Percentiles rank a stretch among this genome's conserved stretches.
phyloP scores from a whole-genome alignment of 2,797 vertebrate genomes.

The Sebastiscus tertius region DNA sequence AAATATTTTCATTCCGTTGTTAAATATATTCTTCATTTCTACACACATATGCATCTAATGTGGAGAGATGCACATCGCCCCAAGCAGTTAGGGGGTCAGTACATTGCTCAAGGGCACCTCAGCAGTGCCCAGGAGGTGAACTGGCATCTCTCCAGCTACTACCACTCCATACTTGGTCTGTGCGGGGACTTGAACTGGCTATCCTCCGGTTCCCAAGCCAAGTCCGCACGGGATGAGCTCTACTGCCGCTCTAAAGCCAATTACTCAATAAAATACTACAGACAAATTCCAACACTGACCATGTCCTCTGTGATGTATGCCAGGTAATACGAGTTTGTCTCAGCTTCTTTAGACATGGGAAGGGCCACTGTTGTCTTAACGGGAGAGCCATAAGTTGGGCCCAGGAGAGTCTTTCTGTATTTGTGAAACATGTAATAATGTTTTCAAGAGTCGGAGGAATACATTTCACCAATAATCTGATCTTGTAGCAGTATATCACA shows the following conservation, averaged over 20 bases:
- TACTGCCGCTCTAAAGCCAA: not conserved
- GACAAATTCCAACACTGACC: conserved; percentile 74
- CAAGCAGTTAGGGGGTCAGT: no score
- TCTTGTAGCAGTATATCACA: conserved; percentile 4
- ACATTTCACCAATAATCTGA: not conserved
- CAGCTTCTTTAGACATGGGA: conserved; percentile 52
- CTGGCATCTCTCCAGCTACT: not conserved
- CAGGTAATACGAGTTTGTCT: conserved; percentile 80
- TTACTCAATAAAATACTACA: not conserved
- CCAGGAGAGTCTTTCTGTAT: conserved; percentile 89
- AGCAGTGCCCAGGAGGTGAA: not conserved
- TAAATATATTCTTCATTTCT: no score
- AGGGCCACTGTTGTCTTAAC: conserved; percentile 87
- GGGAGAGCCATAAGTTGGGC: conserved; percentile 89
- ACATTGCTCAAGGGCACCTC: not conserved
- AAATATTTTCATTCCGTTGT: rapidly evolving
- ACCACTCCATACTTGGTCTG: not conserved
- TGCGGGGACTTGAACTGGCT: no score
- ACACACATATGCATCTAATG: no score
- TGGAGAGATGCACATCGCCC: no score
- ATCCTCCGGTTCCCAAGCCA: no score
- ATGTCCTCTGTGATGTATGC: conserved; percentile 90
- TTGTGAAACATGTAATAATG: conserved; percentile 5
- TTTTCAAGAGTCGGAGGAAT: not conserved
- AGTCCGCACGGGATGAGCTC: not conserved